Evolutionary conservation across 2,797 vertebrate species (phyloP).

Genomic region (Diplodus puntazzo): DNA sequence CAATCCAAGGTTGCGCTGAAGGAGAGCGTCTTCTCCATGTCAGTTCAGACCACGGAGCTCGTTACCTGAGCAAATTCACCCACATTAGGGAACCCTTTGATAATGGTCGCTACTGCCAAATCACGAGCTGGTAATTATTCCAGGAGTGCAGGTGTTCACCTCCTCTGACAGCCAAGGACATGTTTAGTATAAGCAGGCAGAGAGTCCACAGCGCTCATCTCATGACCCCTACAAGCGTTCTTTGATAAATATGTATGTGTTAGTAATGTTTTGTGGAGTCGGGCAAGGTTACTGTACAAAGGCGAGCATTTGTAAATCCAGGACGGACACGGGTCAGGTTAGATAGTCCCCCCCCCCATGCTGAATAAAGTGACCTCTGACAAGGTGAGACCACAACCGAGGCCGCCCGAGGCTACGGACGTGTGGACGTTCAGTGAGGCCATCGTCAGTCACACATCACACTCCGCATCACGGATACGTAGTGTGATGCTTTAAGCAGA

Average conservation of each 20-base stretch:
- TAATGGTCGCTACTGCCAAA: conserved; percentile 60
- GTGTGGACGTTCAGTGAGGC: conserved; percentile 22
- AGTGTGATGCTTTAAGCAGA: conserved; percentile 19
- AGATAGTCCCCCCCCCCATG: not conserved
- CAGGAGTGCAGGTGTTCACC: conserved; percentile 62
- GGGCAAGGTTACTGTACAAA: conserved; percentile 68
- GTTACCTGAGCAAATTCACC: conserved; percentile 52
- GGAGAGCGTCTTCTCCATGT: conserved; percentile 27
- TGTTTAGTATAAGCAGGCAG: conserved; percentile 39
- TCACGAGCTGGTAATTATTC: conserved; percentile 61
- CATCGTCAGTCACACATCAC: conserved; percentile 18
- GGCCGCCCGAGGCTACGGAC: conserved; percentile 14
- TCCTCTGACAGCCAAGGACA: conserved; percentile 71
- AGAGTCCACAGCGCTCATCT: conserved; percentile 28
- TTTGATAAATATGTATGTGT: conserved; percentile 77
- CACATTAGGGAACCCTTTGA: conserved; percentile 68
- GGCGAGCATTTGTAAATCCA: conserved; percentile 65
- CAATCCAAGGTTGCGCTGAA: conserved; percentile 29
- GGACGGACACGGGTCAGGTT: conserved; percentile 47
- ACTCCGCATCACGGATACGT: conserved; percentile 1
- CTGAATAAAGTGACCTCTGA: conserved; percentile 50
- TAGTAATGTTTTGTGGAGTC: conserved; percentile 47
- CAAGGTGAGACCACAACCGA: conserved; percentile 30
- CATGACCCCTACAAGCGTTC: conserved; percentile 55
- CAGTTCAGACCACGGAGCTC: conserved; percentile 21